Conservation (phyloP, 2,113 vertebrate genomes). For the Acanthisitta chloris region DNA sequence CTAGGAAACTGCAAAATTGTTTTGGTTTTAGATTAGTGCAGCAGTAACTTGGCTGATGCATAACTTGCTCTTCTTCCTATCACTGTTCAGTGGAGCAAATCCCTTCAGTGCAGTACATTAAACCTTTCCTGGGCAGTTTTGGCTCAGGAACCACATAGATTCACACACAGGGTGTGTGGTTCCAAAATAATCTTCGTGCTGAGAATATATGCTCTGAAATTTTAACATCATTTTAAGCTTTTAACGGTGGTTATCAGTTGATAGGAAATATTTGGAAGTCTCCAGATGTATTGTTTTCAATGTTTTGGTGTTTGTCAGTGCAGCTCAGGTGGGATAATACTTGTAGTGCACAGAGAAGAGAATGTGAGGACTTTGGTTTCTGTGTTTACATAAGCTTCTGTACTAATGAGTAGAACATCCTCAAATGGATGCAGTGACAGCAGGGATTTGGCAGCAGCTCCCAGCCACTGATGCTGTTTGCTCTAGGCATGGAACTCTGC, state of each 20-base stretch:
- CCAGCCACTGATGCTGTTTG: neutral
- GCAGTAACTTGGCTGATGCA: neutral
- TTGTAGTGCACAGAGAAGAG: neutral
- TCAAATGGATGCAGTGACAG: constrained; percentile 6
- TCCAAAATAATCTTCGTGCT: neutral
- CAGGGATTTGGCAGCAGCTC: constrained; percentile 1
- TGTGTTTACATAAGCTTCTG: constrained; percentile 17
- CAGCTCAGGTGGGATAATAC: neutral
- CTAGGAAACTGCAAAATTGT: neutral
- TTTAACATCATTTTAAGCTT: neutral
- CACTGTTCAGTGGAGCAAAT: neutral
- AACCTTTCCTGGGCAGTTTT: neutral
- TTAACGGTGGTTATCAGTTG: neutral
- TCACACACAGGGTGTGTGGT: rapidly evolving
- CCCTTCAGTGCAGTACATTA: neutral
- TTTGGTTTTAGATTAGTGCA: neutral
- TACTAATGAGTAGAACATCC: constrained; percentile 7
- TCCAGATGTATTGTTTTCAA: neutral
- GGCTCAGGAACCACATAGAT: neutral
- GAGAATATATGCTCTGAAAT: neutral
- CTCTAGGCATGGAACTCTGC: neutral
- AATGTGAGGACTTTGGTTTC: neutral
- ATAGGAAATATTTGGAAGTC: neutral
- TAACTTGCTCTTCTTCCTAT: neutral
- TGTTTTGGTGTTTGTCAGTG: neutral